Base-by-base conservation (phyloP, 2,888 invertebrate genomes). In the Polia nebulosa region DNA sequence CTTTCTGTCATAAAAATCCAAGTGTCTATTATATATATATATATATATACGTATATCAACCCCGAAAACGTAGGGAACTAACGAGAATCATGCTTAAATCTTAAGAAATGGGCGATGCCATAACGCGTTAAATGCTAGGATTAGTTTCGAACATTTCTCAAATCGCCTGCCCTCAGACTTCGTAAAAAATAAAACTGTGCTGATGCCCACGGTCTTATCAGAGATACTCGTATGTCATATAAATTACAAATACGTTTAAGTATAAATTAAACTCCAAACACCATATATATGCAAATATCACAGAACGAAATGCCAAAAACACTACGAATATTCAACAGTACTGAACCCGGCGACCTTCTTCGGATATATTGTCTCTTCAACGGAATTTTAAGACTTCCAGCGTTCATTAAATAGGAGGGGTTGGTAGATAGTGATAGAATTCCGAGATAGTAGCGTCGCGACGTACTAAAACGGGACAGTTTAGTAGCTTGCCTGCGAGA, bases 371-470 rank as follows among this genome's bases (percentile, higher is more conserved):
- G 68, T 72, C 47, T 52, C 53, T 49, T 68, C 65, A 61, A 68
- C 47, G 62, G 47, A 76, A 79, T 66, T 79, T 79, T 69, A 80
- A 66, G 72, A 66, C 80, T 65, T 72, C 66, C 57, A 66, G 29
- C 44, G 25, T 55, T 76, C 79, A 69, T 76, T 80, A 69, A 79
- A 66, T 66, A 69, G 56, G 32, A 60, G 41, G 45, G 51, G 32
- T 36, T 58, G 11, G 45, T 63, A 60, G 80, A 75, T 63, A 72
- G 69, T 55, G 76, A 80, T 80, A 76, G 72, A 66, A 80, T 76
- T 80, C 56, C 59, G 20, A 76, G 80, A 79, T 78, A 80, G 62
- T 27, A 36, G 41, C 49, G 65, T 51, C 51, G 63, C 52, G 76
- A 62, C 57, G 63, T 65, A 73, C 62, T 76, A 60, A 80, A 76